A percentile compares a stretch with the other conserved stretches of the same genome.
These are phyloP conservation scores for Chaetodon trifascialis DNA, from an alignment of 2,113 vertebrate species.

Conservation along the genomic window DNA sequence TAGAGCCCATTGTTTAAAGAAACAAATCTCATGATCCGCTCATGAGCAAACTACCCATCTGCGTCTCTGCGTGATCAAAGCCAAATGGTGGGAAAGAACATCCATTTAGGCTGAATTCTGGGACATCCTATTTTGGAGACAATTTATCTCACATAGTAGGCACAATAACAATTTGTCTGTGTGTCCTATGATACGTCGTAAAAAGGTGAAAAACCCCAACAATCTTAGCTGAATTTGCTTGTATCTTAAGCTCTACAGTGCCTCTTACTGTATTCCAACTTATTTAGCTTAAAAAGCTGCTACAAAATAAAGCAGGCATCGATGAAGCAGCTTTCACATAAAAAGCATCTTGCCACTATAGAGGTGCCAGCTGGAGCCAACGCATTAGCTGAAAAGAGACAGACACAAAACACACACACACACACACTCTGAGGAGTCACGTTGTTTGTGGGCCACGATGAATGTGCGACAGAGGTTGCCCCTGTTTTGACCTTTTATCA, in stretches of 20 bases:
- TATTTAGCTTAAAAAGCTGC: background rate
- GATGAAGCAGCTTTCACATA: background rate
- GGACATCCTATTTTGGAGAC: background rate
- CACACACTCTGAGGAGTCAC: conserved; percentile 7
- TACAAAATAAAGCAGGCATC: conserved; percentile 17
- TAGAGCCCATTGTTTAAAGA: conserved; percentile 48
- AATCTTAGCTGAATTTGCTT: background rate
- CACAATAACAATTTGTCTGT: background rate
- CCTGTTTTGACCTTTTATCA: conserved; percentile 23
- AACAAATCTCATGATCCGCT: conserved; percentile 59
- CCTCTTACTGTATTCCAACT: background rate
- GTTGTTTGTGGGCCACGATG: background rate
- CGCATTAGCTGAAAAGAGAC: conserved; percentile 24
- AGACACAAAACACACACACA: conserved; percentile 2
- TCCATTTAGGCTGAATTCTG: background rate
- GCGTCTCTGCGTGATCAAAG: conserved; percentile 22
- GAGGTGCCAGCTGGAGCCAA: background rate
- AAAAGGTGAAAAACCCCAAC: background rate
- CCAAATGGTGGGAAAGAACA: background rate
- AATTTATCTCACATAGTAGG: background rate
- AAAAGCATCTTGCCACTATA: conserved; percentile 13
- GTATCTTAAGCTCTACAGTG: background rate
- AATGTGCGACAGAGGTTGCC: conserved; percentile 21
- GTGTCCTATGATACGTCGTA: background rate
- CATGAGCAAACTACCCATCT: conserved; percentile 36